Evolutionary conservation across 2,888 invertebrate genomes (phyloP).

Genomic region (Oligia fasciuncula): DNA sequence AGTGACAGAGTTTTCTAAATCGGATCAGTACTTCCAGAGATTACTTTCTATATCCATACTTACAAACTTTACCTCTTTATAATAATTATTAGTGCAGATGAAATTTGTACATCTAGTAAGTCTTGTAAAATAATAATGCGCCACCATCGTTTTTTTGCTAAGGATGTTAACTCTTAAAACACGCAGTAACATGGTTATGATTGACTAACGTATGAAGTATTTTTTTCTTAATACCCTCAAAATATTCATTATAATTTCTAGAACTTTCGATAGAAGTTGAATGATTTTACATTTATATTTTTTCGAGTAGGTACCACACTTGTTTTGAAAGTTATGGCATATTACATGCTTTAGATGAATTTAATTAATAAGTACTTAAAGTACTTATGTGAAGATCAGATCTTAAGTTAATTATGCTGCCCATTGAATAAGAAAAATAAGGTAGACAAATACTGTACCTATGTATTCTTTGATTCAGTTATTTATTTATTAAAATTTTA

Average conservation of each 20-base stretch:
- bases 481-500: too few relatives aligned
- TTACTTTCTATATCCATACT: too few relatives aligned
- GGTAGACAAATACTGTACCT: background rate
- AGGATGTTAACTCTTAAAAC: background rate
- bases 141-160: too few relatives aligned
- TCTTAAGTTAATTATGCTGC: background rate
- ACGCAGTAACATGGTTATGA: slow-evolving; percentile 40
- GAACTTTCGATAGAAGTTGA: slow-evolving; percentile 20
- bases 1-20: too few relatives aligned
- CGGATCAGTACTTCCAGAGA: too few relatives aligned
- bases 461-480: background rate
- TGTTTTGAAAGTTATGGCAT: background rate
- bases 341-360: background rate
- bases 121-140: background rate
- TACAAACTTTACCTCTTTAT: too few relatives aligned
- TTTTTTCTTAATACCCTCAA: slow-evolving; percentile 31
- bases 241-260: background rate
- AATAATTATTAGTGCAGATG: too few relatives aligned
- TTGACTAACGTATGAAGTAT: background rate
- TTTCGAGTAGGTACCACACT: background rate
- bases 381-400: background rate
- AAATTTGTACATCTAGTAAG: background rate
- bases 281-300: background rate
- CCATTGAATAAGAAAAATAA: background rate
- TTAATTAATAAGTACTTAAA: background rate